Conservation (phyloP, 1,140 invertebrate genomes). For the Diachasma alloeum region DNA sequence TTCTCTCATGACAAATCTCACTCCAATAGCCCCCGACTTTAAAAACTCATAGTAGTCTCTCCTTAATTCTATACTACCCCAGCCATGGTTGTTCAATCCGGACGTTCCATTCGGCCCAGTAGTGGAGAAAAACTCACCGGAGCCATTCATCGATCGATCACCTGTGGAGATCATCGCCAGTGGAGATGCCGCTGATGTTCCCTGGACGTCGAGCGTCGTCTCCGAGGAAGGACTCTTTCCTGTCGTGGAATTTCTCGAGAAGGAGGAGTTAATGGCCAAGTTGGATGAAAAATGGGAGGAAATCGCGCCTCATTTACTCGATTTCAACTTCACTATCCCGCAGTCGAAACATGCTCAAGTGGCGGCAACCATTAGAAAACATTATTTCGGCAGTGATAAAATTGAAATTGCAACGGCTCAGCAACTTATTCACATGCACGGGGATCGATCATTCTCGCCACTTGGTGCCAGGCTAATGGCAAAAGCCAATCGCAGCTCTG, state of each 20-base stretch:
- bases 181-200: conserved; percentile 61
- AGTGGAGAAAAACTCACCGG: conserved; percentile 55
- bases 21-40: too few relatives aligned
- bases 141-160: conserved; percentile 65
- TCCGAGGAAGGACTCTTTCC: conserved; percentile 68
- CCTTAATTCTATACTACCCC: too few relatives aligned
- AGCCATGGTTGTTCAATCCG: conserved; percentile 19
- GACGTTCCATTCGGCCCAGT: conserved; percentile 68
- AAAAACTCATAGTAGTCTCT: too few relatives aligned
- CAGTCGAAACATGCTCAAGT: conserved; percentile 55
- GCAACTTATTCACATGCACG: conserved; percentile 60
- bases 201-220: conserved; percentile 64
- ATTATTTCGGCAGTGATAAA: conserved; percentile 66
- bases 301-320: conserved; percentile 67
- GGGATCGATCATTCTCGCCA: conserved; percentile 70
- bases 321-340: conserved; percentile 70
- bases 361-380: conserved; percentile 65
- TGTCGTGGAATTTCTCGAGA: conserved; percentile 62
- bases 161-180: conserved; percentile 62
- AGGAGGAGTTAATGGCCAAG: conserved; percentile 58
- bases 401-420: conserved; percentile 49
- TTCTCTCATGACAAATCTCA: too few relatives aligned
- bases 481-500: conserved; percentile 63
- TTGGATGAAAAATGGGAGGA: conserved; percentile 68
- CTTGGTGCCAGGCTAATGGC: conserved; percentile 68